Evolutionary conservation across 92 coral and sea anemone genomes (phyloP).

Genomic region (Palythoa grandis): DNA sequence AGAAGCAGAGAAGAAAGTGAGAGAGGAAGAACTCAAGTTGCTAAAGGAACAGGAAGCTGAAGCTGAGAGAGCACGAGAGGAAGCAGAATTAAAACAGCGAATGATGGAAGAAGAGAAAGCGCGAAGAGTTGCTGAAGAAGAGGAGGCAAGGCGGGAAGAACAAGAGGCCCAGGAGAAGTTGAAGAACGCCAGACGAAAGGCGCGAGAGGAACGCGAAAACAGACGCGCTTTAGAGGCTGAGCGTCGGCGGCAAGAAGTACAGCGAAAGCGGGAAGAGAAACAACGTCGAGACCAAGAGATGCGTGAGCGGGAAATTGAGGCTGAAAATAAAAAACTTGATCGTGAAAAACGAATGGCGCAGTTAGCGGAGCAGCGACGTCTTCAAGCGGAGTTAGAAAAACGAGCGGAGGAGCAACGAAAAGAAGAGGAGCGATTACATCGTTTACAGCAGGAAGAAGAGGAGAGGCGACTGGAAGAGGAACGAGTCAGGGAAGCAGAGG

Average conservation of each 20-base stretch:
- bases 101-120: conserved; percentile 81
- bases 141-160: conserved; percentile 76
- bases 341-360: conserved; percentile 86
- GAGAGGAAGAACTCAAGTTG: conserved; percentile 70
- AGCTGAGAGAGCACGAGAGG: conserved; percentile 66
- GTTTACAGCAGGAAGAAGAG: conserved; percentile 79
- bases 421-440: conserved; percentile 86
- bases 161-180: conserved; percentile 75
- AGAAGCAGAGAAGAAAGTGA: conserved; percentile 69
- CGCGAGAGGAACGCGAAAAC: conserved; percentile 93
- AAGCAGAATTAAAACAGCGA: conserved; percentile 82
- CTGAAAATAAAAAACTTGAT: conserved; percentile 76
- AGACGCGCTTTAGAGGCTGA: conserved; percentile 93
- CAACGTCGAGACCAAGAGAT: conserved; percentile 89
- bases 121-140: conserved; percentile 82
- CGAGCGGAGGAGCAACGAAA: conserved; percentile 79
- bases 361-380: conserved; percentile 75
- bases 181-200: conserved; percentile 79
- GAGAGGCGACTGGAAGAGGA: conserved; percentile 85
- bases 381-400: conserved; percentile 82
- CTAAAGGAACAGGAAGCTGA: conserved; percentile 84
- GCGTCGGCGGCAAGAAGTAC: conserved; percentile 90
- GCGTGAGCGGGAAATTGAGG: conserved; percentile 86
- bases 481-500: conserved; percentile 93
- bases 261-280: conserved; percentile 92